Evolutionary conservation across 2,888 invertebrate genomes (phyloP).

Genomic region (Biston stratarius): DNA sequence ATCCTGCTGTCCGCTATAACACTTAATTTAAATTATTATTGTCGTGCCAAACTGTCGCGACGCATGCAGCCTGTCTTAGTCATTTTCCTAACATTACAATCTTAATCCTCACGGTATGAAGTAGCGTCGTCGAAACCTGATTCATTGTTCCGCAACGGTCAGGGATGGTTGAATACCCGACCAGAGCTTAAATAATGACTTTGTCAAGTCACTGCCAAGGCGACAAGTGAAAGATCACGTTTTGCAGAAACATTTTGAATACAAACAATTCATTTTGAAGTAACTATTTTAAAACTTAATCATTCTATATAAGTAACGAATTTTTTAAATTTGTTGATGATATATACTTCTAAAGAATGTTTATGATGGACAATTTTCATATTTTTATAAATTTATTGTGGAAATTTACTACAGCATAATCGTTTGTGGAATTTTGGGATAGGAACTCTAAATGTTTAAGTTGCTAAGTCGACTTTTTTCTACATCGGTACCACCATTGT

Average conservation of each 20-base stretch:
- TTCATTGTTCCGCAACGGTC: constrained; percentile 17
- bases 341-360: too few relatives aligned
- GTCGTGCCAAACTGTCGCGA: too few relatives aligned
- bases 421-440: too few relatives aligned
- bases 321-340: too few relatives aligned
- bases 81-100: not conserved
- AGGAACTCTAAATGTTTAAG: not conserved
- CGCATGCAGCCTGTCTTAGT: not conserved
- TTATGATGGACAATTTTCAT: too few relatives aligned
- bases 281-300: not conserved
- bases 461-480: constrained; percentile 4
- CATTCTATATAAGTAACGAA: too few relatives aligned
- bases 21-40: too few relatives aligned
- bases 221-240: constrained; percentile 12
- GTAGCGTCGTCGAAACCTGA: constrained; percentile 13
- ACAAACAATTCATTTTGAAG: not conserved
- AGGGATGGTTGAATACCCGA: constrained; percentile 22
- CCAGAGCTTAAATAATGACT: constrained; percentile 8
- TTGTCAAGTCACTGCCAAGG: constrained; percentile 14
- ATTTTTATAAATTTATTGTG: too few relatives aligned
- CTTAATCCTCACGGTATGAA: constrained; percentile 8
- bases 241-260: not conserved
- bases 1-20: too few relatives aligned
- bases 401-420: too few relatives aligned
- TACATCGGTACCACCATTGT: constrained; percentile 8